Evolutionary conservation across 2,113 vertebrate genomes (phyloP), one percentile per base, ranked within the genome.

Genomic region (Microcebus murinus): DNA sequence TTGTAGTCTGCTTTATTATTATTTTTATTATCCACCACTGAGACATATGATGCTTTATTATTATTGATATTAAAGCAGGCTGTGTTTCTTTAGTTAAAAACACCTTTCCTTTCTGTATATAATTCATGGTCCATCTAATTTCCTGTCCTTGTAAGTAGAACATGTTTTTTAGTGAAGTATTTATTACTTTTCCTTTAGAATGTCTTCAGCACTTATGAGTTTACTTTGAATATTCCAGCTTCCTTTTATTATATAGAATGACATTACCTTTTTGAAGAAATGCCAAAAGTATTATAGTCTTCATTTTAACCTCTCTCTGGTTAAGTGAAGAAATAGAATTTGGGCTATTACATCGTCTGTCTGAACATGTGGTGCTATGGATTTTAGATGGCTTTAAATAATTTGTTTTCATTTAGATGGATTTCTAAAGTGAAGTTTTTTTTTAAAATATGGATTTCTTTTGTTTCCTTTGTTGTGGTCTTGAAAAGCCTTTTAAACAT

Each of bases 11-110:
- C 39, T 86, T 95, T 74, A 55, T 79, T 79, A 29, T 81, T 86
- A 63, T 13, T 63, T 63, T 63, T 63, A 63, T 29, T 63, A 63
- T 63, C 25, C 1, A 63, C 61, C 11, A 4, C 25, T 29, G 61
- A 63, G 61, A 27, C 4, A 4, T 29, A 63, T 12, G 61, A 63
- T 63, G 11, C 61, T 63, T 63, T 63, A 27, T 61, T 61, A 61
- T 61, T 61, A 63, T 63, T 63, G 27, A 65, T 74, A 50, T 61
- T 76, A 86, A 65, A 92, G 48, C 31, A 79, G 31, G 14, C 31
- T 94, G 4, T 87, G 27, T 50, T 90, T 96, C 23, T 81, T 81
- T 90, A 34, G 36, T 82, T 82, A 67, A 91, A 67, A 91, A 36
- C 23, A 55, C 13, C 31, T 55, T n/a, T 85, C 20, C 25, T 59